These are phyloP conservation scores for Neocloeon triangulifer DNA, from an alignment of 1,140 invertebrate species.

Conservation along the genomic window DNA sequence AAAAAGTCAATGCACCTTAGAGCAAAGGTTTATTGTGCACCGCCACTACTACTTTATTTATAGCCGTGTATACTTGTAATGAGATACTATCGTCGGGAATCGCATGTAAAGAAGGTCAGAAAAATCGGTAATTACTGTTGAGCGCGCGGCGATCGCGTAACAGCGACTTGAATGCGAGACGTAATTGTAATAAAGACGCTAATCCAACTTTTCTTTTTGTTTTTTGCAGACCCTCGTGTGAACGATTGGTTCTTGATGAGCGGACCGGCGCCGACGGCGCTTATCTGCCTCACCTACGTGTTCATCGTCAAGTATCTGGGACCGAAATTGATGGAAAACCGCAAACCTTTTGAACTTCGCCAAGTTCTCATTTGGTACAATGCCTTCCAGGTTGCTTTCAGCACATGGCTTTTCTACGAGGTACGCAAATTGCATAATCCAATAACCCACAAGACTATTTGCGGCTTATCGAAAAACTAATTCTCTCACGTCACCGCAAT, in stretches of 20 bases:
- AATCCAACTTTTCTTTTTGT: conserved; percentile 7
- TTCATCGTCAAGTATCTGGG: conserved; percentile 60
- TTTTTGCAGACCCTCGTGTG: conserved; percentile 46
- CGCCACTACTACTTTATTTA: too few species aligned
- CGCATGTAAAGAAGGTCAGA: too few species aligned
- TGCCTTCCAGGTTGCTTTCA: conserved; percentile 63
- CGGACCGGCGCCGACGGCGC: conserved; percentile 53
- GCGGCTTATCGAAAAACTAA: too few species aligned
- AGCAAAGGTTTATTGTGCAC: too few species aligned
- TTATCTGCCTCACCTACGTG: conserved; percentile 51
- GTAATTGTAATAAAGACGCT: background rate
- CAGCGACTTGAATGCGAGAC: background rate
- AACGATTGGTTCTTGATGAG: conserved; percentile 66
- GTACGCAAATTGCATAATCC: too few species aligned
- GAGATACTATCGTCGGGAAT: too few species aligned
- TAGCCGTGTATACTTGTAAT: too few species aligned
- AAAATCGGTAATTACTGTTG: background rate
- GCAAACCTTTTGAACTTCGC: conserved; percentile 64
- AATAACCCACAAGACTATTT: background rate
- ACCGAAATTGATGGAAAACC: conserved; percentile 70
- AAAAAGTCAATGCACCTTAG: too few species aligned
- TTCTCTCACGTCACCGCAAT: too few species aligned
- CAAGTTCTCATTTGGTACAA: conserved; percentile 67
- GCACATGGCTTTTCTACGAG: conserved; percentile 61
- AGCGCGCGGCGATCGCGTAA: background rate